Evolutionary conservation across 2,888 invertebrate genomes (phyloP).

Genomic region (Ctenicera cuprea): DNA sequence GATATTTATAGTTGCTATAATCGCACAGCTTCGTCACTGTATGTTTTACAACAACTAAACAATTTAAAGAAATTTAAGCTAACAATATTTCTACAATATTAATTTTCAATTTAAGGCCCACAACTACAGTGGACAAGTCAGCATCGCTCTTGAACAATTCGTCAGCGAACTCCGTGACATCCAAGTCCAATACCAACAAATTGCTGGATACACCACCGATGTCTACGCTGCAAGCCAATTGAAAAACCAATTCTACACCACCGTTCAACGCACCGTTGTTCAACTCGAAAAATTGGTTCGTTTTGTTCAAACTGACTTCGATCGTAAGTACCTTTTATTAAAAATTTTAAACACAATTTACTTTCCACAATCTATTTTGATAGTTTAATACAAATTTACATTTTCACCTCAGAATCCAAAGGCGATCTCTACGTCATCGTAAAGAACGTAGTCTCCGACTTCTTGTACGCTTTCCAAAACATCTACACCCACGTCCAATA

Average conservation of each 20-base stretch:
- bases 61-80: no score
- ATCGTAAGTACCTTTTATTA: no score
- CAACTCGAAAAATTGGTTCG: slow-evolving; percentile 11
- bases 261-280: neutral
- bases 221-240: neutral
- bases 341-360: no score
- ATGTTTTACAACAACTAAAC: no score
- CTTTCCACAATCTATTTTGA: neutral
- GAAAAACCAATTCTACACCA: slow-evolving; percentile 8
- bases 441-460: slow-evolving; percentile 28
- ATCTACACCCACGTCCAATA: slow-evolving; percentile 37
- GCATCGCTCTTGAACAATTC: slow-evolving; percentile 1
- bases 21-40: no score
- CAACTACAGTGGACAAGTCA: neutral
- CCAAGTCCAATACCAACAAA: neutral
- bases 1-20: no score
- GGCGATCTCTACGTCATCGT: slow-evolving; percentile 11
- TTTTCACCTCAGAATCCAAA: no score
- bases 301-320: neutral
- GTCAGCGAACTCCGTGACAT: slow-evolving; percentile 15
- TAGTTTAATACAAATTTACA: no score
- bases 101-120: neutral
- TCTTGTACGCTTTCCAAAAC: slow-evolving; percentile 25
- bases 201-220: neutral
- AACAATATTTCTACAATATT: no score